These are phyloP conservation scores for Bolinopsis microptera DNA, from an alignment of 37 sponge, comb jelly and placozoan species.

Conservation along the genomic window DNA sequence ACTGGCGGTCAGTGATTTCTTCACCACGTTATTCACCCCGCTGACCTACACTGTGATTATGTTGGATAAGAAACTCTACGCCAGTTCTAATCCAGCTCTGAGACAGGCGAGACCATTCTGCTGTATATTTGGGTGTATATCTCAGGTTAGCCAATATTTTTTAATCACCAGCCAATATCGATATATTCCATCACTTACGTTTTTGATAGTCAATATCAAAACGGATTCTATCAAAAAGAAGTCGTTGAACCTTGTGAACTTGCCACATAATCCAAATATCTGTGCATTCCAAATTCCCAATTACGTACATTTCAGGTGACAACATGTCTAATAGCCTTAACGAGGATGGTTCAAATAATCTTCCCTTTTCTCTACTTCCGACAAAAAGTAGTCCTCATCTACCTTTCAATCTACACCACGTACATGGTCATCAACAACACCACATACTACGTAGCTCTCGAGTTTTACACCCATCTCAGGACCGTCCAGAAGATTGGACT, in stretches of 20 bases:
- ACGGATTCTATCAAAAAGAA: too few species aligned
- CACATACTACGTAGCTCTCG: constrained; percentile 40
- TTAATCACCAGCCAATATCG: too few species aligned
- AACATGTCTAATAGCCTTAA: constrained; percentile 43
- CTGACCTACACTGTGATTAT: constrained; percentile 35
- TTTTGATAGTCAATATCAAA: too few species aligned
- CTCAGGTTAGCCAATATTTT: background rate
- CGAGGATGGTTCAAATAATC: constrained; percentile 14
- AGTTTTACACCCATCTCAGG: background rate
- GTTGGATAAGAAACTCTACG: background rate
- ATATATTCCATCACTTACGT: too few species aligned
- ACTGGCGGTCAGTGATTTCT: background rate
- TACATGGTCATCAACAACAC: constrained; percentile 49
- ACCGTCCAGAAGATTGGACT: background rate
- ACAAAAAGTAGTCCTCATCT: background rate
- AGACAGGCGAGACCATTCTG: constrained; percentile 24
- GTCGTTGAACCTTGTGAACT: too few species aligned
- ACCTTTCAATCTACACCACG: background rate
- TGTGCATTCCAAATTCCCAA: too few species aligned
- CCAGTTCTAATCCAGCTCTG: background rate
- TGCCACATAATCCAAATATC: too few species aligned
- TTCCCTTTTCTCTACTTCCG: background rate
- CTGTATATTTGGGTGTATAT: constrained; percentile 16
- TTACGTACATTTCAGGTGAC: constrained; percentile 6
- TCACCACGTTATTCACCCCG: background rate